phyloP scores from a whole-genome alignment of 2,888 invertebrate genomes.

The Andrena praecox region DNA sequence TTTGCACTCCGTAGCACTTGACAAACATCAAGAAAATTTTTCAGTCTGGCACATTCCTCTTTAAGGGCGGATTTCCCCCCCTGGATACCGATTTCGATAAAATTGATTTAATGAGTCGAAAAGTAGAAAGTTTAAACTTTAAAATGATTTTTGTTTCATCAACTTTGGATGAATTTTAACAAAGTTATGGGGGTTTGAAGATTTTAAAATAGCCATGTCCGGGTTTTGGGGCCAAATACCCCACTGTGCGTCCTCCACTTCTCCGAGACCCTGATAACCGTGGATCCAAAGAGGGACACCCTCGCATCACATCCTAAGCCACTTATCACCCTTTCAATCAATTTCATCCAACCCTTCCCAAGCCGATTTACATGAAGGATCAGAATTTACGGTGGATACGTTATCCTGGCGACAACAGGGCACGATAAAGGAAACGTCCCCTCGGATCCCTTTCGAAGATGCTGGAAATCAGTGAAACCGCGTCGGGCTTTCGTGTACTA shows the following conservation, averaged over 20 bases:
- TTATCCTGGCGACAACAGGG: neutral
- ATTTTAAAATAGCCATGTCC: too few relatives aligned
- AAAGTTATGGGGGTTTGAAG: too few relatives aligned
- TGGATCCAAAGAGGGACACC: neutral
- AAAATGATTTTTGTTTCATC: too few relatives aligned
- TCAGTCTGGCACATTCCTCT: too few relatives aligned
- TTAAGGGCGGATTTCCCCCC: too few relatives aligned
- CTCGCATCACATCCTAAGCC: constrained; percentile 1
- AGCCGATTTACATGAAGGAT: constrained; percentile 15
- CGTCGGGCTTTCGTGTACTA: neutral
- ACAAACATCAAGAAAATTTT: too few relatives aligned
- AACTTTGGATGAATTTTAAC: too few relatives aligned
- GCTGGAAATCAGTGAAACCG: neutral
- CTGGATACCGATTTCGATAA: too few relatives aligned
- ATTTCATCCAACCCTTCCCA: neutral
- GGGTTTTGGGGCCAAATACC: too few relatives aligned
- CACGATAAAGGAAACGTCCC: neutral
- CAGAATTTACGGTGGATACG: neutral
- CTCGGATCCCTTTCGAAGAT: neutral
- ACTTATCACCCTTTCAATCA: constrained; percentile 14
- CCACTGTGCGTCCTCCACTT: neutral
- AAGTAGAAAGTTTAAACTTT: too few relatives aligned
- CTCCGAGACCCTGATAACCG: neutral
- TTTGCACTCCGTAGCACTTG: too few relatives aligned
- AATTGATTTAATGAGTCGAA: too few relatives aligned